Evolutionary conservation across 2,888 invertebrate genomes (phyloP).

Genomic region (Perizoma flavofasciatum): DNA sequence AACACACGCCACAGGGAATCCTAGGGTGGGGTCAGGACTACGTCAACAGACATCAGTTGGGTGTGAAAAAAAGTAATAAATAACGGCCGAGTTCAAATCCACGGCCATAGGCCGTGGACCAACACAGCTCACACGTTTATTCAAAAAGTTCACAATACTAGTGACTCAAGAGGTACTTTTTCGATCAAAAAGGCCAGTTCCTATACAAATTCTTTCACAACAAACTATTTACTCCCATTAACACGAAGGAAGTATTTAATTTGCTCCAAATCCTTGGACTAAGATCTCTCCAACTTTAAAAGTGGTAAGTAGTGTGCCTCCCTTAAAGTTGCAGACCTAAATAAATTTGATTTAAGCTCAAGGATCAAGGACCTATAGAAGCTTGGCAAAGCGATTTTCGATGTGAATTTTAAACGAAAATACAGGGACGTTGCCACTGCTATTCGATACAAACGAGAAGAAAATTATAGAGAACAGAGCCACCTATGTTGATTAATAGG

Average conservation of each 20-base stretch:
- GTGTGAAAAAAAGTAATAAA: too few relatives aligned
- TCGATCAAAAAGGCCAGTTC: not conserved
- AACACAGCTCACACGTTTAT: too few relatives aligned
- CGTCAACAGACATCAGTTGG: too few relatives aligned
- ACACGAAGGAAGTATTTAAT: constrained; percentile 7
- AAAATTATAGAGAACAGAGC: constrained; percentile 1
- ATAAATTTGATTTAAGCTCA: constrained; percentile 25
- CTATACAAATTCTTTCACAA: constrained; percentile 12
- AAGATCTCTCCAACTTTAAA: constrained; percentile 6
- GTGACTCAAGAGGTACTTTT: too few relatives aligned
- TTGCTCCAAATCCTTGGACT: constrained; percentile 8
- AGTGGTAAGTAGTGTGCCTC: constrained; percentile 4
- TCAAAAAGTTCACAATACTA: too few relatives aligned
- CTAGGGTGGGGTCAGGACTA: too few relatives aligned
- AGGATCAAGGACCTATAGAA: constrained; percentile 7
- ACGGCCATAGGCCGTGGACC: too few relatives aligned
- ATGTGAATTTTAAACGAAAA: constrained; percentile 5
- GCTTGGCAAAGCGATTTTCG: constrained; percentile 6
- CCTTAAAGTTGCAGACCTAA: constrained; percentile 24
- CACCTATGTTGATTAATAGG: constrained; percentile 4
- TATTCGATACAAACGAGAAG: constrained; percentile 2
- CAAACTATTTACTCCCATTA: constrained; percentile 11
- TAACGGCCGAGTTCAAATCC: too few relatives aligned
- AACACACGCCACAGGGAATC: too few relatives aligned
- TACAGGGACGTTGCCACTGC: not conserved